Evolutionary conservation across 1,140 invertebrate genomes (phyloP), one percentile per base, ranked within the genome.

Genomic region (Danaus plexippus): DNA sequence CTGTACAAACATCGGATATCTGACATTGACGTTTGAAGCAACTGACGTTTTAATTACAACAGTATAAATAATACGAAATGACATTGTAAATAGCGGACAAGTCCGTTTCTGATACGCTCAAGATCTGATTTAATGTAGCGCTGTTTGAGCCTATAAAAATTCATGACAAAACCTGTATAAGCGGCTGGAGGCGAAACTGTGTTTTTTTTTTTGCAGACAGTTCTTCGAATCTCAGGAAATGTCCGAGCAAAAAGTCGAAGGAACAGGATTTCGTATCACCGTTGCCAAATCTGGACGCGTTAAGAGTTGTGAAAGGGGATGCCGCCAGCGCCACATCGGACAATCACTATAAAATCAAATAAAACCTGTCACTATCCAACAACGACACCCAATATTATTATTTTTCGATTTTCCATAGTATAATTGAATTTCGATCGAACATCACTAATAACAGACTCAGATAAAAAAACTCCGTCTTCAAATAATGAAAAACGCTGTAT

Each of bases 101-200:
- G 61, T 63, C 59, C 62, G 58, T 63, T 63, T 68, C 72, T 57
- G 68, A 67, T 68, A 66, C 70, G 60, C 65, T 75, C 71, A 76
- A 71, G 69, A 75, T 59, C 69, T 57, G 66, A 74, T 72, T 74
- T 75, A 74, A 77, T 75, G 70, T 69, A 67, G 74, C 66, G 67
- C 70, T 60, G 73, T 77, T 79, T 71, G 71, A 66, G 70, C 52
- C 69, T 73, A 79, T 85, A 83, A 83, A 85, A 85, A 85, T 85
- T 81, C 77, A 83, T 69, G 77, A 75, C 75, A 80, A 83, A 85
- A 85, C 82, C 80, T 75, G 82, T 81, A 83, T 83, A 78, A 80
- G 76, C 72, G 71, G 74, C 80, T 77, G 73, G 74, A 80, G 80
- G 82, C 80, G 66, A 77, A 77, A 79, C 66, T 73, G 73, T 67